A percentile compares a stretch with the other conserved stretches of the same genome.
These are phyloP conservation scores for Pocillopora meandrina DNA, from an alignment of 92 coral and sea anemone species.

Conservation along the genomic window DNA sequence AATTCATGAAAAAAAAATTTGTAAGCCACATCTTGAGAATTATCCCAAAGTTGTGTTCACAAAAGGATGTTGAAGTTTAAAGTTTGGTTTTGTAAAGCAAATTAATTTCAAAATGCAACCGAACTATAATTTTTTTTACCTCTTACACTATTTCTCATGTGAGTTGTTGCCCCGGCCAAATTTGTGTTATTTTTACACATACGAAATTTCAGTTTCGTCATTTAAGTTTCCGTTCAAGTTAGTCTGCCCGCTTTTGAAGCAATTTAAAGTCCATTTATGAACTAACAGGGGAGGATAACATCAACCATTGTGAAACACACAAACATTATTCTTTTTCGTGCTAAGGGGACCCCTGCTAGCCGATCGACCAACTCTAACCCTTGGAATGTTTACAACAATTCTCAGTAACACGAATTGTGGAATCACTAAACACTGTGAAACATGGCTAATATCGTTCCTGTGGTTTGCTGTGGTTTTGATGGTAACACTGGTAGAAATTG, in stretches of 20 bases:
- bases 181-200: no score
- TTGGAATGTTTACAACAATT: constrained; percentile 35
- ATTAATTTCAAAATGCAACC: no score
- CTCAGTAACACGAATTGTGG: background rate
- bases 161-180: no score
- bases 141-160: no score
- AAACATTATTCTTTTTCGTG: background rate
- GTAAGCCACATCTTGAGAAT: background rate
- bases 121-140: no score
- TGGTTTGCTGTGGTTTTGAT: constrained; percentile 10
- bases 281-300: no score
- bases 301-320: no score
- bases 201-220: no score
- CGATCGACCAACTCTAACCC: constrained; percentile 11
- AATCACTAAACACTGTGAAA: no score
- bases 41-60: background rate
- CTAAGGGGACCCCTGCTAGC: constrained; percentile 25
- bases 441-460: background rate
- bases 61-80: background rate
- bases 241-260: no score
- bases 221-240: no score
- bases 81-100: background rate
- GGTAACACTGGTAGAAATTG: constrained; percentile 8
- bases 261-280: no score
- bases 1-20: background rate